Percentiles rank a stretch among this genome's conserved stretches.
Conservation (phyloP, 1,140 invertebrate genomes). For the Saccostrea cuccullata region DNA sequence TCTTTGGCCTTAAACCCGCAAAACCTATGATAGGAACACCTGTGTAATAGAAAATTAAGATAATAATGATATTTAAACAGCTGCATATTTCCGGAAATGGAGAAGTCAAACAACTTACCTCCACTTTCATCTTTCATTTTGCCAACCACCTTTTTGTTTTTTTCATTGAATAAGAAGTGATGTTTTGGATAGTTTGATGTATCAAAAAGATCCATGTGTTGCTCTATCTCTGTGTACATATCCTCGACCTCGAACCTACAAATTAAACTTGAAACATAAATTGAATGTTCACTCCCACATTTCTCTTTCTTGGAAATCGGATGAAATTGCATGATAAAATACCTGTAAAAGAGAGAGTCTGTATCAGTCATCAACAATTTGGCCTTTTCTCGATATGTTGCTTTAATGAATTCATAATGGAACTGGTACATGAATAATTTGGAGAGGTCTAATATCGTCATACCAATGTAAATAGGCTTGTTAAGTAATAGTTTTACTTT, state of each 20-base stretch:
- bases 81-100: too few relatives aligned
- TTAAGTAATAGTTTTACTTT: slow-evolving; percentile 60
- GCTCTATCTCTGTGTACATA: slow-evolving; percentile 77
- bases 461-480: slow-evolving; percentile 66
- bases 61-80: too few relatives aligned
- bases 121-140: slow-evolving; percentile 79
- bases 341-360: slow-evolving; percentile 77
- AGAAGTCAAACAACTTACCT: slow-evolving; percentile 63
- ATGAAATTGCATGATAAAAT: too few relatives aligned
- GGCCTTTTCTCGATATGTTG: slow-evolving; percentile 64
- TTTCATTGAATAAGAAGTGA: slow-evolving; percentile 57
- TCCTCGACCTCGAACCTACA: slow-evolving; percentile 62
- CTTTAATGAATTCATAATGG: slow-evolving; percentile 69
- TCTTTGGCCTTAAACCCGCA: slow-evolving; percentile 41
- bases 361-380: slow-evolving; percentile 77
- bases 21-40: slow-evolving; percentile 32
- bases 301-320: too few relatives aligned
- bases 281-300: too few relatives aligned
- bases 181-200: slow-evolving; percentile 61
- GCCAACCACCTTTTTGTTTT: slow-evolving; percentile 72
- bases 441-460: slow-evolving; percentile 61
- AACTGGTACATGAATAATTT: slow-evolving; percentile 73
- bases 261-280: too few relatives aligned
- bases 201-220: slow-evolving; percentile 59
- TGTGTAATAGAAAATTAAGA: too few relatives aligned